Base-by-base conservation (phyloP, 2,797 vertebrate genomes). In the Urocyon cinereoargenteus region DNA sequence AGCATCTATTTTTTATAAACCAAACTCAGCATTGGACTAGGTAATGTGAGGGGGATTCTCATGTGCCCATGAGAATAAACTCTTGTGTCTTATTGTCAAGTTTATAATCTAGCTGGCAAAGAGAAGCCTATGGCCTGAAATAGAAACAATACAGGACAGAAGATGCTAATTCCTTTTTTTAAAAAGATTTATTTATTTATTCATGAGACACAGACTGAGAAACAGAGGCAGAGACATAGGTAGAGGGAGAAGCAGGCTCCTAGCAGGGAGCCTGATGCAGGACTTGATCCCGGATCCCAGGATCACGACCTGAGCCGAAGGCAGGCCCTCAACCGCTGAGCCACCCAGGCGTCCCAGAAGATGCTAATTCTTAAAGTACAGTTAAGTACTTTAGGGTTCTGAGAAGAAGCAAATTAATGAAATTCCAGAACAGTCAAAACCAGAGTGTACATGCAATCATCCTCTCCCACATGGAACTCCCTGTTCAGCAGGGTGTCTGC, bases 31-130 rank as follows among this genome's bases (percentile, higher is more conserved):
- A 89, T 14, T 64, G n/a, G n/a, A 16, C 40, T 84, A 86, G n/a
- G 19, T 31, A 86, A 40, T 64, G 15, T 84, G 13, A 22, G 16
- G 18, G 49, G 36, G 19, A 79, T 70, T 45, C 40, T 45, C 40
- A 45, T 45, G 40, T 45, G 7, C 40, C 40, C 40, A 53, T 0
- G 62, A 92, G 45, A 94, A 66, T 72, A 57, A 94, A 86, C 57
- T 86, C 57, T 36, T 24, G 26, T 86, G 5, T 28, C 62, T 55
- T 86, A 91, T 31, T 91, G 57, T 86, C 78, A 83, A 66, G 72
- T 85, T 85, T 95, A 70, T 12, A 96, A 93, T 93, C 59, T 88
- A 85, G 31, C 61, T 94, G 92, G 93, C 28, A 66, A 87, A 87
- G 68, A 86, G 12, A 91, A 96, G 93, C 31, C 49, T 73, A 78